phyloP scores from a whole-genome alignment of 2,797 vertebrate species.

The Sebastiscus tertius region DNA sequence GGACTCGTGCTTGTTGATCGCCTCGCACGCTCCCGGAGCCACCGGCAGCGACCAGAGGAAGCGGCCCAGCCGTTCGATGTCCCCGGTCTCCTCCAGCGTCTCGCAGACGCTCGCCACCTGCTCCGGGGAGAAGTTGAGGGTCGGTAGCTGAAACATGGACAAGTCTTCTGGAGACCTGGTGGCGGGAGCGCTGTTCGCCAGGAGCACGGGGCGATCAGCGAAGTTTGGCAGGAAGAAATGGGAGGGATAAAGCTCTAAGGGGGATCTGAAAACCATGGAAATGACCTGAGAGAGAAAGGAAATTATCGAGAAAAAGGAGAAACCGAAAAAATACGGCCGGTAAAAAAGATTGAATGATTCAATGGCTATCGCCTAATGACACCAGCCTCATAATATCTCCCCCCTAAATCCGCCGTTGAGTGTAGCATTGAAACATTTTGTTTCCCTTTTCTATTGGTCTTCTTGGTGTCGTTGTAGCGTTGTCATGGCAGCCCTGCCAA shows the following conservation, averaged over 20 bases:
- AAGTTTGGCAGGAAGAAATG: constrained; percentile 99
- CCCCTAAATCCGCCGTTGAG: constrained; percentile 99
- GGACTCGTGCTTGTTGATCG: constrained; percentile 99
- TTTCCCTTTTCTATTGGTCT: constrained; percentile 99
- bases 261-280: constrained; percentile 99
- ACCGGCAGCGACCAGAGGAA: constrained; percentile 99
- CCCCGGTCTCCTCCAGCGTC: constrained; percentile 99
- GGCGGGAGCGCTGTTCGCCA: constrained; percentile 94
- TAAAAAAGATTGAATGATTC: constrained; percentile 96
- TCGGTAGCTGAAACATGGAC: constrained; percentile 99
- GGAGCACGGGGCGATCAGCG: constrained; percentile 95
- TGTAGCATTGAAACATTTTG: constrained; percentile 99
- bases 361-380: constrained; percentile 99
- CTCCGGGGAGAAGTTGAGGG: constrained; percentile 99
- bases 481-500: constrained; percentile 99
- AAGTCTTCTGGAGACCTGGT: constrained; percentile 97
- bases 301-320: constrained; percentile 89
- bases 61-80: constrained; percentile 98
- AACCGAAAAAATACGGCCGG: constrained; percentile 86
- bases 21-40: constrained; percentile 97
- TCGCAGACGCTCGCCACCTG: constrained; percentile 99
- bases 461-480: constrained; percentile 97
- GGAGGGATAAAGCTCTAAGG: constrained; percentile 99
- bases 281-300: constrained; percentile 94
- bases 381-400: constrained; percentile 99